Base-by-base conservation (phyloP, 2,888 invertebrate species). In the Lasius platythorax region DNA sequence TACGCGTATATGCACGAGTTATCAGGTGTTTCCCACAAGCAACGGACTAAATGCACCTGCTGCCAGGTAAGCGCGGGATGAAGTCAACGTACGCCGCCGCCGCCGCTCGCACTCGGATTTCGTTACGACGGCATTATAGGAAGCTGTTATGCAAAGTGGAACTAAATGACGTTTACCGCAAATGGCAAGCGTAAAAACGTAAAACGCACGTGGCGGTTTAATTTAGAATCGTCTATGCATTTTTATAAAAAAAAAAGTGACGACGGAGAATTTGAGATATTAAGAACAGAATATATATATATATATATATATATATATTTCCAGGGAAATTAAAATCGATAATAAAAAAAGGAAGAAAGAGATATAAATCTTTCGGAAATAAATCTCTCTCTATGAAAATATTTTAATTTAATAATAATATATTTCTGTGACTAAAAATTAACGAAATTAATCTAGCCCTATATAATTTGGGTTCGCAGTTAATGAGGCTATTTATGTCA, bases 1-100 rank as follows among this genome's bases (percentile, higher is more conserved):
- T 84, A 86, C 50, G 88, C 58, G 73, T 53, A 53, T n/a, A n/a
- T 66, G 86, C 64, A 30, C 78, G 87, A 88, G 90, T 89, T 90
- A 91, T 93, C 93, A 92, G 92, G 91, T 91, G 93, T 88, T 89
- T 88, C 89, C 87, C 88, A 90, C 87, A 88, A 82, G 88, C 89
- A 91, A 91, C 92, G 88, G 91, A 90, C 91, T 88, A 66, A 72
- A 85, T 87, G 88, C 92, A 92, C 92, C 92, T 92, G 92, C 92
- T 91, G 87, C 87, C 88, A 84, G 83, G 75, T 85, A 89, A 82
- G 64, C 87, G 87, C 70, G 68, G 64, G 83, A 84, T 78, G 83
- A 87, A 90, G 90, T 89, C 90, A 90, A 90, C 87, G 90, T 85
- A 89, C 91, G 82, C 50, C 75, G 88, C 82, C 28, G 74, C 43